A percentile compares a stretch with the other conserved stretches of the same genome.
These are phyloP conservation scores for Xylophagus ater DNA, from an alignment of 2,888 invertebrate genomes.

Conservation along the genomic window DNA sequence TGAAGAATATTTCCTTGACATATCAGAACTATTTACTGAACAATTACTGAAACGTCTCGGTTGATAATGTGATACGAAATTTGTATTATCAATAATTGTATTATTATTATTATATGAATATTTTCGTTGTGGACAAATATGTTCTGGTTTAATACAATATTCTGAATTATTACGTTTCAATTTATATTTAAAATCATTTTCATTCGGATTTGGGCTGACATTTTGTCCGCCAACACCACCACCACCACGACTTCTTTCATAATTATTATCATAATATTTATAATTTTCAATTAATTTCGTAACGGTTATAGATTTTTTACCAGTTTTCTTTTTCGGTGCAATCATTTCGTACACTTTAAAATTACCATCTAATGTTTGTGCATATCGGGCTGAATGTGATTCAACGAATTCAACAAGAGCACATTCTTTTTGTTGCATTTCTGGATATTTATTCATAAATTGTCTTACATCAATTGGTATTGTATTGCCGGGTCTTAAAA, in stretches of 20 bases:
- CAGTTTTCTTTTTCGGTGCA: slow-evolving; percentile 62
- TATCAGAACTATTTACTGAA: slow-evolving; percentile 33
- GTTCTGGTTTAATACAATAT: slow-evolving; percentile 41
- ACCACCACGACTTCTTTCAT: slow-evolving; percentile 36
- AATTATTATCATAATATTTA: slow-evolving; percentile 42
- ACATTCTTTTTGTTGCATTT: slow-evolving; percentile 73
- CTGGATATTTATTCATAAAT: slow-evolving; percentile 83
- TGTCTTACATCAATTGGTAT: slow-evolving; percentile 85
- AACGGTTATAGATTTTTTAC: slow-evolving; percentile 48
- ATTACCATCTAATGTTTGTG: slow-evolving; percentile 52
- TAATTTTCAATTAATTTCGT: slow-evolving; percentile 50
- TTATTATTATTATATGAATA: slow-evolving; percentile 11
- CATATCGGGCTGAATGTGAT: slow-evolving; percentile 73
- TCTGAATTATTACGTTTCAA: slow-evolving; percentile 36
- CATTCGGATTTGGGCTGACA: slow-evolving; percentile 26
- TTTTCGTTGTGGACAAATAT: slow-evolving; percentile 16
- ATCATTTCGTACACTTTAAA: slow-evolving; percentile 71
- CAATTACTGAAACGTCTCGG: slow-evolving; percentile 56
- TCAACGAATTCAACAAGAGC: slow-evolving; percentile 86
- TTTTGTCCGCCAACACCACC: slow-evolving; percentile 27
- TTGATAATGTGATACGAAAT: slow-evolving; percentile 21
- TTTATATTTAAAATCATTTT: slow-evolving; percentile 30
- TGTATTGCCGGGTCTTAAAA: slow-evolving; percentile 78
- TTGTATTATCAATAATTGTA: neutral
- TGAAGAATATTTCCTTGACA: slow-evolving; percentile 31